A percentile compares a stretch with the other conserved stretches of the same genome.
Conservation (phyloP, 1,140 invertebrate genomes). For the Hetaerina americana region DNA sequence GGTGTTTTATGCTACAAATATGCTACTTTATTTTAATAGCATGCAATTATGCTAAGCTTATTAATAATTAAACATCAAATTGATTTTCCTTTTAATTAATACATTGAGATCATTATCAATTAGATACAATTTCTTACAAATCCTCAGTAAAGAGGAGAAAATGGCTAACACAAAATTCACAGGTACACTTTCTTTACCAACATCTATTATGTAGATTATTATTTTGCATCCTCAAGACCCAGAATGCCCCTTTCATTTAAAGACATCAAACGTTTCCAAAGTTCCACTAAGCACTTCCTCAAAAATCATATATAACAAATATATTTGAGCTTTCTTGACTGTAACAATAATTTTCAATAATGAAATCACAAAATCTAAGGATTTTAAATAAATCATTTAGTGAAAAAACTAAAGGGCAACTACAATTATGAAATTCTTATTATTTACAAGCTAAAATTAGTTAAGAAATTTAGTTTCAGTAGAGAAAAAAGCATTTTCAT, state of each 20-base stretch:
- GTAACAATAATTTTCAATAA: neutral
- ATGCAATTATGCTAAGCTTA: too few species aligned
- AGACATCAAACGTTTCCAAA: neutral
- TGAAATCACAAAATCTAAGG: neutral
- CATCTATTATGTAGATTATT: neutral
- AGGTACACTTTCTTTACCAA: neutral
- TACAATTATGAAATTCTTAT: neutral
- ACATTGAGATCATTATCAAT: neutral
- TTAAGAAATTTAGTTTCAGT: neutral
- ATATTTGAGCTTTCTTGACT: neutral
- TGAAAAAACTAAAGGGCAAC: neutral
- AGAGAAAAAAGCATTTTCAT: neutral
- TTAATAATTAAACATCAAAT: too few species aligned
- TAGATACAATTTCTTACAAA: neutral
- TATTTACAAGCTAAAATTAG: conserved; percentile 1
- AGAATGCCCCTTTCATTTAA: neutral
- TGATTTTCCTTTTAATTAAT: neutral
- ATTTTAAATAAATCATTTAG: neutral
- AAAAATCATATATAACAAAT: neutral
- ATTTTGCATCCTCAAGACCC: neutral
- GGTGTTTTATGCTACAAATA: too few species aligned
- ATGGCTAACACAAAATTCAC: neutral
- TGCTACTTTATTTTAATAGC: too few species aligned
- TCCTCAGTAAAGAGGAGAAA: neutral
- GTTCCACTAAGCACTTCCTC: neutral